Evolutionary conservation across 2,113 vertebrate genomes (phyloP), one percentile per base, ranked within the genome.

Genomic region (Mastomys coucha): DNA sequence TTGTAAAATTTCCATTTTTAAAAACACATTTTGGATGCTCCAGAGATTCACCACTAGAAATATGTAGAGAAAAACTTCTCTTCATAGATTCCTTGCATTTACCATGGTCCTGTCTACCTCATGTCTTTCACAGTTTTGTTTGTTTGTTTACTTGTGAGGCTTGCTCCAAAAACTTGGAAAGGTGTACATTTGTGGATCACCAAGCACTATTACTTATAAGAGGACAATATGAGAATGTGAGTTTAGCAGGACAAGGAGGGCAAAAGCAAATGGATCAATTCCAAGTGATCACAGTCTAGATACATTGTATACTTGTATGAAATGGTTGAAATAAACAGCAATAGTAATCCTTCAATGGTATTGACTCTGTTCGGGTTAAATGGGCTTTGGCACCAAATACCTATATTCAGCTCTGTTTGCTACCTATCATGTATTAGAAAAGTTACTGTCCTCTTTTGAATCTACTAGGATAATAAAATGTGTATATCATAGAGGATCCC

Each of bases 311-410:
- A 51, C 42, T 51, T 69, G 17, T 51, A 24, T 1, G 11, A 51
- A 87, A 42, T 51, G 22, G 19, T 51, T 19, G 69, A 69, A 87
- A 51, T 24, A 51, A 69, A 51, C 2, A 31, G 2, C 24, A 69
- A 20, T 22, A 12, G 49, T 36, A 33, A 51, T 22, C 36, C 12
- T 67, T 49, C 26, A 86, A 56, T 72, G 39, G 1, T 24, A 82
- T 75, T 96, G 76, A 70, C 63, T 88, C 90, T 58, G 12, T 85
- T 94, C 45, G 17, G 0, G 19, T 49, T 69, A 88, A 89, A 88
- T 14, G 88, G 19, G 91, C 8, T 60, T 92, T 93, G 20, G 76
- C 11, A 86, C 51, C 76, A 82, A 96, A 94, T 49, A 6, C 36
- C 17, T 31, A 7, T 88, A 24, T 80, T 95, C 24, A 80, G 33